Evolutionary conservation across 2,113 vertebrate species (phyloP), one percentile per base, ranked within the genome.

Genomic region (Entelurus aequoreus): DNA sequence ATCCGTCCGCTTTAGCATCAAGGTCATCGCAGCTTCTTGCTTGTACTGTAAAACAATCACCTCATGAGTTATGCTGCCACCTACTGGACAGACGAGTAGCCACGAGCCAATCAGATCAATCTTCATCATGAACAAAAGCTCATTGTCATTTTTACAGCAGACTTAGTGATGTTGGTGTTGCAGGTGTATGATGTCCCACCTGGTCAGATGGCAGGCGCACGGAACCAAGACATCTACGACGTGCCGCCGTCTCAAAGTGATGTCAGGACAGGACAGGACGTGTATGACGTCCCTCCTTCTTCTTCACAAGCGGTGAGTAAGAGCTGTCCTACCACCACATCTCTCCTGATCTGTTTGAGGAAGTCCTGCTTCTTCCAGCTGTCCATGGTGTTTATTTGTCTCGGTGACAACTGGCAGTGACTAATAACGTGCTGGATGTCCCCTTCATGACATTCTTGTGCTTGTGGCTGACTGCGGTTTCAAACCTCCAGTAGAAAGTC

Each of bases 131-230:
- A 19, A 19, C 19, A 19, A 19, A 19, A 19, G 19, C 19, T 19
- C 28, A 28, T 3, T 28, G 28, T 28, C 28, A 28, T 28, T 0
- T 28, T 0, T 28, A 28, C 28, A 28, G 28, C 28, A 28, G 28
- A 28, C 28, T 28, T 28, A 28, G 28, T 28, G 28, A 28, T 28
- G 28, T 28, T 28, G 28, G 28, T 28, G 28, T 28, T 70, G 61
- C 82, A 99, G 96, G 90, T 97, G n/a, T 98, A 99, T 3, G 96
- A 99, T 71, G 86, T 96, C 62, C 95, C 95, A 15, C 89, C 93
- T 0, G 82, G 90, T 38, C 91, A 92, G 0, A 66, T 86, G 75
- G 83, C 72, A 69, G 89, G 89, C 11, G 81, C 78, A 55, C 92
- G 88, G 68, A 69, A 85, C 71, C 91, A 94, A 73, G 94, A 93